Evolutionary conservation across 35 echinoderm and acorn worm species (phyloP).

Genomic region (Hemicentrotus pulcherrimus): DNA sequence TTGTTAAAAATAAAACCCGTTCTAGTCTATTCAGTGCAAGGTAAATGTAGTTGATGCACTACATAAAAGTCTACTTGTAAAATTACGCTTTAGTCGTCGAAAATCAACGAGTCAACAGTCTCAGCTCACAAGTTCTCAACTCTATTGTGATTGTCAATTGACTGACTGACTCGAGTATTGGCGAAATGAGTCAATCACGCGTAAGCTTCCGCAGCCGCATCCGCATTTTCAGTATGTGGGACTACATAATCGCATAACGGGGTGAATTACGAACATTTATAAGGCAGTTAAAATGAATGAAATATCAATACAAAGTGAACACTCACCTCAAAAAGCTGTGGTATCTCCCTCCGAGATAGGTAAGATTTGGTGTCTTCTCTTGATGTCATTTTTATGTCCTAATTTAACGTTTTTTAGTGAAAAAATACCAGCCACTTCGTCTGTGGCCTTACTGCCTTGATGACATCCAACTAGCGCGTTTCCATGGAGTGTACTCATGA

Average conservation of each 20-base stretch:
- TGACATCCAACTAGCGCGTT: constrained; percentile 15
- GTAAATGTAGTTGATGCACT: too few relatives aligned
- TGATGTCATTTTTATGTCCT: constrained; percentile 68
- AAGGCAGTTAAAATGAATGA: background rate
- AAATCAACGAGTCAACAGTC: background rate
- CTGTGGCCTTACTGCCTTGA: background rate
- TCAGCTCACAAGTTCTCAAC: too few relatives aligned
- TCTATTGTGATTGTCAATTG: too few relatives aligned
- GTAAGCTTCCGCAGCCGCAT: background rate
- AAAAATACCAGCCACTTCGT: constrained; percentile 37
- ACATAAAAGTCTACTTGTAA: too few relatives aligned
- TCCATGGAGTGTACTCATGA: constrained; percentile 40
- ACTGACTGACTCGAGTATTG: too few relatives aligned
- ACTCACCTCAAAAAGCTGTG: constrained; percentile 96
- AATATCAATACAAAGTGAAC: background rate
- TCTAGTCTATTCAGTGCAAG: too few relatives aligned
- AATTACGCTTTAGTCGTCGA: too few relatives aligned
- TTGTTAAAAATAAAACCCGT: too few relatives aligned
- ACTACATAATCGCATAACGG: background rate
- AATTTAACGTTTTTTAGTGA: background rate
- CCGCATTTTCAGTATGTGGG: background rate
- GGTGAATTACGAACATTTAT: background rate
- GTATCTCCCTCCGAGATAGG: constrained; percentile 93
- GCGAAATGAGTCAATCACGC: too few relatives aligned
- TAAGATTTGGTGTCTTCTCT: constrained; percentile 93